Evolutionary conservation across 2,113 vertebrate genomes (phyloP), one percentile per base, ranked within the genome.

Genomic region (Nicator chloris): DNA sequence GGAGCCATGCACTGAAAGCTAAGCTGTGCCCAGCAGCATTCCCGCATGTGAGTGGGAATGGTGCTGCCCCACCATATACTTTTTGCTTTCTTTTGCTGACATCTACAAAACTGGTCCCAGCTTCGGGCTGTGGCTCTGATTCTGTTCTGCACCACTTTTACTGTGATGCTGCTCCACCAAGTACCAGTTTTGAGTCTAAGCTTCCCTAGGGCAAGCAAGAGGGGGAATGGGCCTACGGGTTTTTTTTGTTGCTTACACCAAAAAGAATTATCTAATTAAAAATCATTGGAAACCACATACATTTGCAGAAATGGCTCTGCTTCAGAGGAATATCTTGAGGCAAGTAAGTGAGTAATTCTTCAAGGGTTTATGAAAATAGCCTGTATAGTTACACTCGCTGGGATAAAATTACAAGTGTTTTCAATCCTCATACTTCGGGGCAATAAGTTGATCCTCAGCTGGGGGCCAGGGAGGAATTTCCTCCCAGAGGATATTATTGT

Each of bases 401-500:
- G 84, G 77, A 84, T 91, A 79, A 82, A 87, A 84, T 92, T 84
- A 85, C 89, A 95, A 93, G 77, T 92, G 94, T 91, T 95, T 91
- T 65, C 91, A 95, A 89, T 89, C 83, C 86, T 90, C 44, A 6
- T 75, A 68, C 91, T 92, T 78, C 2, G 1, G 94, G 94, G 73
- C 88, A 89, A 84, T 47, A 89, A 95, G 77, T 6, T 85, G 93
- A 89, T 89, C 50, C 91, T 82, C 93, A 91, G 94, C 81, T 95
- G 86, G 94, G 73, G 94, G 84, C 89, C 89, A 93, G 65, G 65
- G 59, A 93, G 89, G 96, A 95, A 97, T 97, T 96, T 96, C 94
- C 94, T 95, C 93, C 89, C 84, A 71, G 94, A 95, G 93, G 95
- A 93, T 95, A 95, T 96, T 95, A 95, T 95, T 96, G 95, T 97